These are phyloP conservation scores for Pristionchus arcanus DNA, from an alignment of 2,888 invertebrate species.

Conservation along the genomic window DNA sequence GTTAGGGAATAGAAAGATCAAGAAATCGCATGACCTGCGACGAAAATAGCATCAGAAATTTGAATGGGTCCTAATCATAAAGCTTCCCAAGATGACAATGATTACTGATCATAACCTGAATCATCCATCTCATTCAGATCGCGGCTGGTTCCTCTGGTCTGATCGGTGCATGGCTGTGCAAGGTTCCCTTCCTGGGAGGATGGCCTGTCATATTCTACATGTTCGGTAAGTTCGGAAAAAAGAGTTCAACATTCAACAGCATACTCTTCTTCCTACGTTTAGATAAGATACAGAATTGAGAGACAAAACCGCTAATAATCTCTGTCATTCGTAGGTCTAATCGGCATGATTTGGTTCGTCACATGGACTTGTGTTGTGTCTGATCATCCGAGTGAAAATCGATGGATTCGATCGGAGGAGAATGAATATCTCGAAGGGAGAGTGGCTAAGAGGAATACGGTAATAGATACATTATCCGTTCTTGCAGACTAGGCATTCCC, in stretches of 20 bases:
- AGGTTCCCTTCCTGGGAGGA: constrained; percentile 42
- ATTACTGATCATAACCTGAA: no score
- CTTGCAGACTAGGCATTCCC: no score
- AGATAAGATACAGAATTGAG: no score
- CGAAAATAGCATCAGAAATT: no score
- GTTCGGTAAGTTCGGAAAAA: constrained; percentile 44
- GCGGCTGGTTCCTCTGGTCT: constrained; percentile 50
- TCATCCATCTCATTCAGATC: constrained; percentile 32
- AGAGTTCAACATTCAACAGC: no score
- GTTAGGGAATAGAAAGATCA: neutral
- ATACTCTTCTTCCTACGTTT: no score
- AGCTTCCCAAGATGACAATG: no score
- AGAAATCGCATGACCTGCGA: neutral
- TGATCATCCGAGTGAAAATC: constrained; percentile 49
- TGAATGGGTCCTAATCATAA: no score
- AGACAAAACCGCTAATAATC: no score
- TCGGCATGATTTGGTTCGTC: neutral
- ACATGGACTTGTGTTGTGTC: neutral
- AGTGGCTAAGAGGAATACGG: constrained; percentile 32
- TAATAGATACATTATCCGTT: neutral
- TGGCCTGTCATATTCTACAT: constrained; percentile 56
- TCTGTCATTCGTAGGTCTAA: neutral
- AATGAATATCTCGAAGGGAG: constrained; percentile 43
- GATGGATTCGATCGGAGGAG: constrained; percentile 52
- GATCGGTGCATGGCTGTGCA: constrained; percentile 50